phyloP scores from a whole-genome alignment of 2,888 invertebrate genomes.

The Epinotia demarniana region DNA sequence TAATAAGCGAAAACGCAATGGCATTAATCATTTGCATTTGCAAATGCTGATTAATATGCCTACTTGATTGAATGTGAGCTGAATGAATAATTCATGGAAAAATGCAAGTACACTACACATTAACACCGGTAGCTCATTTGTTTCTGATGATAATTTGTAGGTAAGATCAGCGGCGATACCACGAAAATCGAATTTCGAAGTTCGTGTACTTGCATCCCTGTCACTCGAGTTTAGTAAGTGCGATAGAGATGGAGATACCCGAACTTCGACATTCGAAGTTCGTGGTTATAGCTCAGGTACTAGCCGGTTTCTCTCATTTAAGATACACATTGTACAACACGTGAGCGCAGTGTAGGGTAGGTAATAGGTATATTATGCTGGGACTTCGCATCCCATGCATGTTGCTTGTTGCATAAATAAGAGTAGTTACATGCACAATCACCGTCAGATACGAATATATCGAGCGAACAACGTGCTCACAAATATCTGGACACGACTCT shows the following conservation, averaged over 20 bases:
- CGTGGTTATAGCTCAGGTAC: too few species aligned
- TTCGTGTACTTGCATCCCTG: too few species aligned
- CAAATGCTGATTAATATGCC: conserved; percentile 37
- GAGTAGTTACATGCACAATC: background rate
- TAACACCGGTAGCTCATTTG: conserved; percentile 7
- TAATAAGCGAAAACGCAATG: conserved; percentile 37
- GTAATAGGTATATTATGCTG: background rate
- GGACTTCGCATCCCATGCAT: background rate
- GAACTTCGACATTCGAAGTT: too few species aligned
- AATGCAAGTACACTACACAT: background rate
- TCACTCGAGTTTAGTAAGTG: too few species aligned
- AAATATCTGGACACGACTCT: too few species aligned
- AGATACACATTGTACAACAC: background rate
- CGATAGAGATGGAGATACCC: too few species aligned
- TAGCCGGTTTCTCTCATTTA: conserved; percentile 21
- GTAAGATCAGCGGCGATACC: too few species aligned
- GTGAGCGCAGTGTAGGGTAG: background rate
- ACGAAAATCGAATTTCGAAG: too few species aligned
- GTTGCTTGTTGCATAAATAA: background rate
- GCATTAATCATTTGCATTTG: conserved; percentile 27
- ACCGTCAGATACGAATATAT: too few species aligned
- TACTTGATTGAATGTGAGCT: conserved; percentile 34
- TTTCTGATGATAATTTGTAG: conserved; percentile 20
- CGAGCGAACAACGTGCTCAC: too few species aligned
- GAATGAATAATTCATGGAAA: conserved; percentile 27